Evolutionary conservation across 2,888 invertebrate genomes (phyloP), one percentile per base, ranked within the genome.

Genomic region (Diplolepis rosae): DNA sequence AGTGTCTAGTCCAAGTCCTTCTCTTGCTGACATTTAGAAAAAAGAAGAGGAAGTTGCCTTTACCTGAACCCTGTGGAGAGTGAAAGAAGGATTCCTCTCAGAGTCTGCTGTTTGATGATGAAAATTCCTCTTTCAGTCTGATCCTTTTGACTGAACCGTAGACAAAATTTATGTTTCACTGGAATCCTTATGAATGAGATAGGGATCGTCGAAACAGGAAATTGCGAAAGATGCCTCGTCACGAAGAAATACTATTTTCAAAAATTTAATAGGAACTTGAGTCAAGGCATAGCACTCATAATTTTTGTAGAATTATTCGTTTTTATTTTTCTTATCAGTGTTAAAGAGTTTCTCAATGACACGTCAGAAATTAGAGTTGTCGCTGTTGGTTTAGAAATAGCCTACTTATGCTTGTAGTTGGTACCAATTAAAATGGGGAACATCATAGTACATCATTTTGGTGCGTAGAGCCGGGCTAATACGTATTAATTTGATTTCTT

Each of bases 271-370:
- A n/a, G n/a, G n/a, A n/a, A n/a, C n/a, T n/a, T n/a, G n/a, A n/a
- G n/a, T n/a, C n/a, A n/a, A n/a, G n/a, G n/a, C n/a, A n/a, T n/a
- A n/a, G n/a, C n/a, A n/a, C n/a, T n/a, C n/a, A n/a, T n/a, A n/a
- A n/a, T n/a, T n/a, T n/a, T n/a, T n/a, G n/a, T n/a, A n/a, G n/a
- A n/a, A 7, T 32, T 32, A 32, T 32, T 32, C 32, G 9, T 9
- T 48, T 48, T 48, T 9, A 48, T 22, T 1, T 22, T 48, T 48
- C 22, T 22, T 48, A 48, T 48, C 48, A 48, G 48, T 22, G 11
- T 2, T 48, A 22, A 48, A 48, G 48, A 48, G 18, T 48, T 48
- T 48, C 22, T 48, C 48, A 48, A 48, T 48, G 48, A 48, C 48
- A 15, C 42, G 22, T 48, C 22, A 48, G 22, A n/a, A n/a, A n/a